Conservation (phyloP, 1,140 invertebrate species). For the Leptinotarsa texana region DNA sequence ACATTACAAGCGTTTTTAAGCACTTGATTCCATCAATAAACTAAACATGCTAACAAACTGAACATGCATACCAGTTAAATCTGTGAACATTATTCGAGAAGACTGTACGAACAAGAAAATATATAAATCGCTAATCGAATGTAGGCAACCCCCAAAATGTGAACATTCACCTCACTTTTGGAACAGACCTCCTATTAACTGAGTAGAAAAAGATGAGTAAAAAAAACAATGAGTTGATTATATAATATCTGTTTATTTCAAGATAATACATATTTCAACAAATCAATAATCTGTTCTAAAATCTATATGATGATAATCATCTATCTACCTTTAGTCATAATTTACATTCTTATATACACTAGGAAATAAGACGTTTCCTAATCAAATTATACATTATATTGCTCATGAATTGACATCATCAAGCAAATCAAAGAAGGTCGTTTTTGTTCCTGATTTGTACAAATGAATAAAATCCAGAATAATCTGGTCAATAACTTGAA, state of each 20-base stretch:
- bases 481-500: too few relatives aligned
- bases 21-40: too few relatives aligned
- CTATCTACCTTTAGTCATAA: slow-evolving; percentile 19
- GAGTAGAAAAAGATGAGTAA: too few relatives aligned
- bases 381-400: slow-evolving; percentile 16
- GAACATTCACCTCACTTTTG: too few relatives aligned
- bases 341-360: slow-evolving; percentile 27
- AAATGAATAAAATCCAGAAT: slow-evolving; percentile 6
- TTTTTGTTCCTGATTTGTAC: slow-evolving; percentile 21
- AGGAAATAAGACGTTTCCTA: background rate
- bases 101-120: too few relatives aligned
- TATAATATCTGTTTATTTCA: slow-evolving; percentile 24
- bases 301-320: slow-evolving; percentile 21
- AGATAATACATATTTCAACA: slow-evolving; percentile 27
- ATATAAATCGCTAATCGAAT: too few relatives aligned
- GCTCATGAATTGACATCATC: slow-evolving; percentile 21
- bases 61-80: too few relatives aligned
- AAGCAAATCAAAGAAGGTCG: background rate
- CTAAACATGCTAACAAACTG: too few relatives aligned
- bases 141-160: too few relatives aligned
- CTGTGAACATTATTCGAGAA: too few relatives aligned
- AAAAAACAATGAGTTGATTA: background rate
- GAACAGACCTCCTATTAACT: too few relatives aligned
- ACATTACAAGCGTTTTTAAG: too few relatives aligned
- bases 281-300: slow-evolving; percentile 12